These are phyloP conservation scores for Drosophila paranaensis DNA, from an alignment of 2,888 invertebrate species.

Conservation along the genomic window DNA sequence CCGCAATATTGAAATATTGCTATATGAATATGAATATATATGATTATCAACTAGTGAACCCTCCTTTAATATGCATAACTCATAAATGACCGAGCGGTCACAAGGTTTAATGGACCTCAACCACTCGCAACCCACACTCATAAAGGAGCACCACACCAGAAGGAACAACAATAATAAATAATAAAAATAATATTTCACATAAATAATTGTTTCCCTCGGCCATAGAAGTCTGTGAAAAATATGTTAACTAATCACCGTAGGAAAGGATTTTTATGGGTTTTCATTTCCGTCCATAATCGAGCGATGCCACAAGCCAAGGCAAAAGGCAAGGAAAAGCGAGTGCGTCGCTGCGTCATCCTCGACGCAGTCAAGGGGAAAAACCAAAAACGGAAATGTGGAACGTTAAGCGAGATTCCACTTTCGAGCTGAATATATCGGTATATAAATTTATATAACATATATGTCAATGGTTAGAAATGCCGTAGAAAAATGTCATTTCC, in stretches of 20 bases:
- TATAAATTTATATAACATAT: constrained; percentile 42
- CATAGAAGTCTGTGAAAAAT: constrained; percentile 66
- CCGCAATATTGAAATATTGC: background rate
- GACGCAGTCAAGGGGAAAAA: constrained; percentile 86
- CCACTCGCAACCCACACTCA: constrained; percentile 34
- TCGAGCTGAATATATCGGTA: constrained; percentile 43
- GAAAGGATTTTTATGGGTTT: constrained; percentile 84
- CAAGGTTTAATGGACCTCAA: constrained; percentile 67
- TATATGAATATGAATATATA: constrained; percentile 5
- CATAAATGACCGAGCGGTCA: constrained; percentile 50
- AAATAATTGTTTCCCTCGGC: constrained; percentile 83
- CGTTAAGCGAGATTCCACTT: constrained; percentile 73
- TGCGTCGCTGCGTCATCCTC: constrained; percentile 11
- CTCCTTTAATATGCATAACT: constrained; percentile 64
- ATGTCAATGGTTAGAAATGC: constrained; percentile 56
- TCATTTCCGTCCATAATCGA: constrained; percentile 83
- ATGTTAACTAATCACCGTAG: constrained; percentile 84
- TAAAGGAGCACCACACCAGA: constrained; percentile 28
- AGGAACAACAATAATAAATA: constrained; percentile 71
- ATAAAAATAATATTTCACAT: constrained; percentile 84
- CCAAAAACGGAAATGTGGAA: constrained; percentile 84
- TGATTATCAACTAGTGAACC: constrained; percentile 14
- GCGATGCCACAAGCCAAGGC: constrained; percentile 54
- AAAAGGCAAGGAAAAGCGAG: constrained; percentile 4
- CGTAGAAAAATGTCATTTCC: constrained; percentile 77